Percentiles rank a stretch among this genome's conserved stretches.
These are phyloP conservation scores for Chrysemys picta DNA, from an alignment of 2,113 vertebrate species.

Conservation along the genomic window DNA sequence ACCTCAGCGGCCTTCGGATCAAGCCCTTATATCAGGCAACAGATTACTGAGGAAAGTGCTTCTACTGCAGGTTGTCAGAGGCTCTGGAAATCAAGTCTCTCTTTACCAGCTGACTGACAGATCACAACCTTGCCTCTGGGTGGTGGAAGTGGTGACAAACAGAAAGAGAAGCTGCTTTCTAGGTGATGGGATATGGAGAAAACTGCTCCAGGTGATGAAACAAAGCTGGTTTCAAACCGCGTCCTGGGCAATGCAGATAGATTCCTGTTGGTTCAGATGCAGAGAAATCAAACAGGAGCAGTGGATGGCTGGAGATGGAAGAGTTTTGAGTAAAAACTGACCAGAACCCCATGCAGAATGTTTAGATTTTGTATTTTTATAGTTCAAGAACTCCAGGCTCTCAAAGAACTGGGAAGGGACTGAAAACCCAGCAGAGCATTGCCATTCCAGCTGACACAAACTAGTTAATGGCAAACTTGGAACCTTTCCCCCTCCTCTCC, in stretches of 20 bases:
- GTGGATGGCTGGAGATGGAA: not conserved
- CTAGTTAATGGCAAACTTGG: not conserved
- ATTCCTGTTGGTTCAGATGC: not conserved
- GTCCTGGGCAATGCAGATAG: not conserved
- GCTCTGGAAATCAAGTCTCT: not conserved
- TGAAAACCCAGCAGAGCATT: slow-evolving; percentile 44
- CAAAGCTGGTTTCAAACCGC: not conserved
- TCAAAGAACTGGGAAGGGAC: not conserved
- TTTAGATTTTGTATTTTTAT: not conserved
- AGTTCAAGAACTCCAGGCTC: slow-evolving; percentile 1
- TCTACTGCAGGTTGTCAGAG: not conserved
- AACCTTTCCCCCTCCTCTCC: not conserved
- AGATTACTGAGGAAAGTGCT: not conserved
- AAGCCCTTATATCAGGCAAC: not conserved
- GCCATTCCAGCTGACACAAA: slow-evolving; percentile 26
- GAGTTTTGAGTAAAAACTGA: not conserved
- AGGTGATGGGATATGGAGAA: not conserved
- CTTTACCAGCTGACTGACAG: not conserved
- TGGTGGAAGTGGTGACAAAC: not conserved
- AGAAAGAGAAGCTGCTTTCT: not conserved
- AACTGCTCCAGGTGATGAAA: not conserved
- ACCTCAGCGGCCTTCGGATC: not conserved
- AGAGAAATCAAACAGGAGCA: not conserved
- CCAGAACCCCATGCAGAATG: not conserved
- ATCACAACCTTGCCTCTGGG: not conserved